phyloP scores from a whole-genome alignment of 2,797 vertebrate species.

The Sebastes cheni region DNA sequence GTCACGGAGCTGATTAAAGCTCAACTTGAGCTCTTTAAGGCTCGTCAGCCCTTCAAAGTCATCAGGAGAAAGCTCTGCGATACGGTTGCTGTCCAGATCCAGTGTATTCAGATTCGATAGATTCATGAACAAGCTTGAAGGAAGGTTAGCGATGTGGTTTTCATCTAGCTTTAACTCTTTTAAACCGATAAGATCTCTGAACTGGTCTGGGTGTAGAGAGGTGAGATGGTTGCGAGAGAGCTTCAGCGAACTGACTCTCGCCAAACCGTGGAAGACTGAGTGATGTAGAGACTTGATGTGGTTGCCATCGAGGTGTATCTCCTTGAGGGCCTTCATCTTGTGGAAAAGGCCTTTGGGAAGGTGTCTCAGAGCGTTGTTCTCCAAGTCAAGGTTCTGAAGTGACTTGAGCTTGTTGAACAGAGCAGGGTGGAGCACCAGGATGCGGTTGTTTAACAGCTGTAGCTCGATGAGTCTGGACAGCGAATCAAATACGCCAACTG shows the following conservation, averaged over 20 bases:
- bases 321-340: slow-evolving; percentile 45
- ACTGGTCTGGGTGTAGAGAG: slow-evolving; percentile 43
- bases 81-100: slow-evolving; percentile 61
- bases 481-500: slow-evolving; percentile 47
- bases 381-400: slow-evolving; percentile 64
- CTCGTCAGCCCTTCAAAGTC: slow-evolving; percentile 36
- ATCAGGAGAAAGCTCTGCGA: slow-evolving; percentile 32
- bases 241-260: slow-evolving; percentile 36
- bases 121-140: slow-evolving; percentile 38
- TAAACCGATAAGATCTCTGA: slow-evolving; percentile 46
- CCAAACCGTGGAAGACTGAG: slow-evolving; percentile 53
- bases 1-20: slow-evolving; percentile 59
- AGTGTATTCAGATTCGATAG: slow-evolving; percentile 52
- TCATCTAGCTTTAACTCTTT: slow-evolving; percentile 61
- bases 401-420: slow-evolving; percentile 54
- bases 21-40: slow-evolving; percentile 64
- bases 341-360: slow-evolving; percentile 60
- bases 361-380: slow-evolving; percentile 53
- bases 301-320: slow-evolving; percentile 69
- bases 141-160: slow-evolving; percentile 59
- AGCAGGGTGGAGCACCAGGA: slow-evolving; percentile 48
- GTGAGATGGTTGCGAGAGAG: slow-evolving; percentile 63
- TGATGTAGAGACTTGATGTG: slow-evolving; percentile 44
- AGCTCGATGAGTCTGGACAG: slow-evolving; percentile 60
- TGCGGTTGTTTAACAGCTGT: slow-evolving; percentile 69